These are phyloP conservation scores for Macrostomum lignano DNA, from an alignment of 1,140 invertebrate species.

Conservation along the genomic window DNA sequence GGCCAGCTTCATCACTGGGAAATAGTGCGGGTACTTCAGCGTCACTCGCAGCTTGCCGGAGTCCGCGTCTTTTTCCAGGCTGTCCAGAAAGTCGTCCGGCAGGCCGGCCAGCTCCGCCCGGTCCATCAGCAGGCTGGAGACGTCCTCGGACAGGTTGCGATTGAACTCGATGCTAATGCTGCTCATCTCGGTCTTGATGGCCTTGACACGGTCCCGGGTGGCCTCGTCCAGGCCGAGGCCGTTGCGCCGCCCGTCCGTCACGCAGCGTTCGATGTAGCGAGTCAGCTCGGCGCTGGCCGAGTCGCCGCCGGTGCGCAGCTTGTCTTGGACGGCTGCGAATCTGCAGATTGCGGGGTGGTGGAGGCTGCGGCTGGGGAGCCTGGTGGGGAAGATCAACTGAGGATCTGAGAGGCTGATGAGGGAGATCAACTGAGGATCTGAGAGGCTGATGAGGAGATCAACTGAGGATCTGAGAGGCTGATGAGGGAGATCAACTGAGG, in stretches of 20 bases:
- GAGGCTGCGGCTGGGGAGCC: too few species aligned
- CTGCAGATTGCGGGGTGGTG: too few species aligned
- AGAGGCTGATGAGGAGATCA: too few species aligned
- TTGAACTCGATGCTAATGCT: constrained; percentile 30
- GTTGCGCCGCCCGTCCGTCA: constrained; percentile 30
- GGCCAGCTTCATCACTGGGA: constrained; percentile 31
- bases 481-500: too few species aligned
- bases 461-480: too few species aligned
- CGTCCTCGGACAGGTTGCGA: constrained; percentile 32
- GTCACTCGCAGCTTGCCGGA: constrained; percentile 28
- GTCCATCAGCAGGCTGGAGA: constrained; percentile 28
- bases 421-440: too few species aligned
- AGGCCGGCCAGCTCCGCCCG: constrained; percentile 25
- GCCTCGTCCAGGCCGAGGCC: constrained; percentile 29
- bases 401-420: too few species aligned
- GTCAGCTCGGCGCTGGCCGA: constrained; percentile 24
- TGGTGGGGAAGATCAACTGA: too few species aligned
- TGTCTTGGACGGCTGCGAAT: too few species aligned
- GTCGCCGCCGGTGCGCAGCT: too few species aligned
- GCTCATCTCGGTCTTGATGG: constrained; percentile 29
- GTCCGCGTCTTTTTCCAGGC: constrained; percentile 27
- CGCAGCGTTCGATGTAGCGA: constrained; percentile 27
- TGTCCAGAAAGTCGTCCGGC: constrained; percentile 26
- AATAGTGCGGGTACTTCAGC: constrained; percentile 32
- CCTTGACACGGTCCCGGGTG: constrained; percentile 26